Percentiles rank a stretch among this genome's conserved stretches.
These are phyloP conservation scores for Hybognathus amarus DNA, from an alignment of 2,797 vertebrate genomes.

Conservation along the genomic window DNA sequence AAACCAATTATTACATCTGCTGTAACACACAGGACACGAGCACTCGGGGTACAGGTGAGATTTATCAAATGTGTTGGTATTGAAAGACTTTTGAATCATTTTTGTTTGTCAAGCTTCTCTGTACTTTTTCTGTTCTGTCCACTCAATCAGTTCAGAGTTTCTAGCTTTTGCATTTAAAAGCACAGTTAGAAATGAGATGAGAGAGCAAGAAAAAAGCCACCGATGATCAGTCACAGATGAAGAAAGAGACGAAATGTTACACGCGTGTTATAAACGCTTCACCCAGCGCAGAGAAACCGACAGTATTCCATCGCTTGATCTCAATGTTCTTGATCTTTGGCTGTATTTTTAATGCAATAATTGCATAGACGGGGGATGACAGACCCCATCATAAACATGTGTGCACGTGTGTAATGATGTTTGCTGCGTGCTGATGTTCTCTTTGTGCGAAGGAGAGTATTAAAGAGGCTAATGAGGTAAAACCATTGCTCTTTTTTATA, in stretches of 20 bases:
- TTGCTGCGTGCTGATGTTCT: conserved; percentile 51
- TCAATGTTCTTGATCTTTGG: conserved; percentile 34
- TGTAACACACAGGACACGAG: conserved; percentile 9
- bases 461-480: conserved; percentile 67
- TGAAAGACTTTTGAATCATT: conserved; percentile 24
- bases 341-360: conserved; percentile 55
- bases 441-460: conserved; percentile 59
- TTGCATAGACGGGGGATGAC: conserved; percentile 36
- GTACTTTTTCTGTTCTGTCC: conserved; percentile 5
- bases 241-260: neutral
- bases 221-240: conserved; percentile 20
- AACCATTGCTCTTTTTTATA: conserved; percentile 63
- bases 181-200: neutral
- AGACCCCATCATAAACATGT: conserved; percentile 47
- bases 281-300: conserved; percentile 3
- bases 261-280: conserved; percentile 22
- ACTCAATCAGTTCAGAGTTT: conserved; percentile 1
- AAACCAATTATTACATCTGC: conserved; percentile 46
- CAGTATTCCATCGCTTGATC: conserved; percentile 18
- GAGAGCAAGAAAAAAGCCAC: neutral
- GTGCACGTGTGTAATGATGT: conserved; percentile 60
- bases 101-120: neutral
- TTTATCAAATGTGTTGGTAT: conserved; percentile 30
- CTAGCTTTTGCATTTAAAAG: conserved; percentile 25
- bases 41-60: conserved; percentile 18